phyloP scores from a whole-genome alignment of 2,888 invertebrate species.

The Blastobasis lacticolella region DNA sequence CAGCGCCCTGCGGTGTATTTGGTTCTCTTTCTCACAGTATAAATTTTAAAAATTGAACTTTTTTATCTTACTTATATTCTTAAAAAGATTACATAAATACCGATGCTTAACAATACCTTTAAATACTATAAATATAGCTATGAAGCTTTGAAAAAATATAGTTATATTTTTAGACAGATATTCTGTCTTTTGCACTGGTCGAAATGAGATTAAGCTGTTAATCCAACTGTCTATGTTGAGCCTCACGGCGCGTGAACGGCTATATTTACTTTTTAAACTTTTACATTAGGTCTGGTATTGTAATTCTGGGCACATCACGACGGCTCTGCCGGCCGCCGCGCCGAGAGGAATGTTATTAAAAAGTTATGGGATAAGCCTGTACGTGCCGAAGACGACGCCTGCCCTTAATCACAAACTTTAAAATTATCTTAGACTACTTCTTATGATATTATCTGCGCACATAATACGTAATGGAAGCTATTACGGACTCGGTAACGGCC shows the following conservation, averaged over 20 bases:
- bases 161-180: too few relatives aligned
- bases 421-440: conserved; percentile 49
- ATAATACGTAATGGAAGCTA: conserved; percentile 20
- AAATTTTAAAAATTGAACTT: too few relatives aligned
- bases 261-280: conserved; percentile 32
- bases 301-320: conserved; percentile 56
- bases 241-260: background rate
- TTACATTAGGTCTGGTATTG: conserved; percentile 42
- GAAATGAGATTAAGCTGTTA: too few relatives aligned
- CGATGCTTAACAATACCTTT: too few relatives aligned
- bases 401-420: conserved; percentile 63
- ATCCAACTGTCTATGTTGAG: background rate
- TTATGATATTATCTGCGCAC: conserved; percentile 25
- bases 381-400: conserved; percentile 42
- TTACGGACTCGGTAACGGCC: conserved; percentile 4
- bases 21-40: too few relatives aligned
- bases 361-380: conserved; percentile 66
- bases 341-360: conserved; percentile 68
- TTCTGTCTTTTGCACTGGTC: too few relatives aligned
- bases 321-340: conserved; percentile 50
- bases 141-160: too few relatives aligned
- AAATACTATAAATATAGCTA: too few relatives aligned
- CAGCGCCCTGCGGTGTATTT: too few relatives aligned
- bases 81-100: too few relatives aligned
- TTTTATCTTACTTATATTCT: too few relatives aligned